A percentile compares a stretch with the other conserved stretches of the same genome.
Evolutionary conservation across 1,140 invertebrate species (phyloP).

Genomic region (Macrostomum lignano): DNA sequence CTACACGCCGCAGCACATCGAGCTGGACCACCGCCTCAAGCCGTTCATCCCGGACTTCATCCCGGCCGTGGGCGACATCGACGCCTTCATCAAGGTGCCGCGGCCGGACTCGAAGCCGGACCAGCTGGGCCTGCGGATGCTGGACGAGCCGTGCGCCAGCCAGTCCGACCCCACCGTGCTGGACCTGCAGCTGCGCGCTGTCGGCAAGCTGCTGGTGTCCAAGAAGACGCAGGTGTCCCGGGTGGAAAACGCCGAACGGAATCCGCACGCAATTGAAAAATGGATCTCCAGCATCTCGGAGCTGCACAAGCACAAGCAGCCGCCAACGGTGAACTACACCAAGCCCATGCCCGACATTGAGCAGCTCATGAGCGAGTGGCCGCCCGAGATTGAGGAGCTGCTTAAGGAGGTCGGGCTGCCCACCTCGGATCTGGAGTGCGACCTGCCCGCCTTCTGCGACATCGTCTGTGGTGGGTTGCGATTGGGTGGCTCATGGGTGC

Average conservation of each 20-base stretch:
- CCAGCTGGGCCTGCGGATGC: constrained; percentile 45
- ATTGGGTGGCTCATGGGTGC: no score
- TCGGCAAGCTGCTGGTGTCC: constrained; percentile 38
- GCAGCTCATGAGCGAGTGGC: constrained; percentile 71
- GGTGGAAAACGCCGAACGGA: constrained; percentile 52
- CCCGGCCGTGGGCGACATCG: constrained; percentile 84
- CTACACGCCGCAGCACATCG: constrained; percentile 65
- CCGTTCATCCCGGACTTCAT: constrained; percentile 88
- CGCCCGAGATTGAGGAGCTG: constrained; percentile 47
- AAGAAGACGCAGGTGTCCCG: constrained; percentile 43
- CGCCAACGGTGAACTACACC: constrained; percentile 49
- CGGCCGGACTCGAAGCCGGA: constrained; percentile 44
- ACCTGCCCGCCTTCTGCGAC: constrained; percentile 44
- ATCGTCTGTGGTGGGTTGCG: constrained; percentile 41
- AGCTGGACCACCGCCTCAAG: constrained; percentile 56
- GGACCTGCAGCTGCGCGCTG: constrained; percentile 59
- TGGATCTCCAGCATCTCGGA: constrained; percentile 76
- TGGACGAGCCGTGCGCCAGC: constrained; percentile 72
- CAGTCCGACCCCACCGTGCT: constrained; percentile 79
- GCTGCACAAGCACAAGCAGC: constrained; percentile 51
- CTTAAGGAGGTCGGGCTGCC: constrained; percentile 45
- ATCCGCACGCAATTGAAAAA: constrained; percentile 54
- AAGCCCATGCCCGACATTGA: constrained; percentile 80
- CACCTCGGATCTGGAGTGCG: constrained; percentile 41
- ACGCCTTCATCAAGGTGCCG: constrained; percentile 72